These are phyloP conservation scores for Ochropleura leucogaster DNA, from an alignment of 2,888 invertebrate genomes.

Conservation along the genomic window DNA sequence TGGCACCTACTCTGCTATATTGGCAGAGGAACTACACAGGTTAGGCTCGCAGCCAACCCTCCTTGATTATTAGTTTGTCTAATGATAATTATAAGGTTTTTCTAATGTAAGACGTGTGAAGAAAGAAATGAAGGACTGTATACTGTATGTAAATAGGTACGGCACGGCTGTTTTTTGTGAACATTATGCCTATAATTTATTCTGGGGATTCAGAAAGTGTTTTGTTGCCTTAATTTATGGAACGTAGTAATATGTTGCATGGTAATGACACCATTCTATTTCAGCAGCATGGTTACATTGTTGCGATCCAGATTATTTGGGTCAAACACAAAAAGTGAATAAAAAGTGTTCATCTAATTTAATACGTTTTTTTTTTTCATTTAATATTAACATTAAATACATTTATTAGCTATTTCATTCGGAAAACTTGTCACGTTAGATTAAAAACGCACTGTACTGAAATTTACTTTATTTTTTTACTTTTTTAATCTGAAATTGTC, in stretches of 20 bases:
- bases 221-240: neutral
- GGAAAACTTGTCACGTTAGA: no score
- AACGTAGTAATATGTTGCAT: neutral
- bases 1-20: slow-evolving; percentile 71
- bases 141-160: no score
- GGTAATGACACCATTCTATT: neutral
- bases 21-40: slow-evolving; percentile 73
- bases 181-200: neutral
- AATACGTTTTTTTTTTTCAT: no score
- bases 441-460: no score
- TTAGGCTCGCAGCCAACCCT: slow-evolving; percentile 77
- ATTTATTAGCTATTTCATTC: no score
- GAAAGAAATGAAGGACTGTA: neutral
- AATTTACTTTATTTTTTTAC: no score
- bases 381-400: no score
- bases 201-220: neutral
- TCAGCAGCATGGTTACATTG: neutral
- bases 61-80: slow-evolving; percentile 61
- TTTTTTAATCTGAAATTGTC: no score
- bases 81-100: slow-evolving; percentile 40
- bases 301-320: neutral
- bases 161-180: no score
- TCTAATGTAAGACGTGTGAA: neutral
- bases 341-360: no score
- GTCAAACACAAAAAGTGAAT: no score